Percentiles rank a stretch among this genome's conserved stretches.
Evolutionary conservation across 2,113 vertebrate species (phyloP).

Genomic region (Rhynchomys soricoides): DNA sequence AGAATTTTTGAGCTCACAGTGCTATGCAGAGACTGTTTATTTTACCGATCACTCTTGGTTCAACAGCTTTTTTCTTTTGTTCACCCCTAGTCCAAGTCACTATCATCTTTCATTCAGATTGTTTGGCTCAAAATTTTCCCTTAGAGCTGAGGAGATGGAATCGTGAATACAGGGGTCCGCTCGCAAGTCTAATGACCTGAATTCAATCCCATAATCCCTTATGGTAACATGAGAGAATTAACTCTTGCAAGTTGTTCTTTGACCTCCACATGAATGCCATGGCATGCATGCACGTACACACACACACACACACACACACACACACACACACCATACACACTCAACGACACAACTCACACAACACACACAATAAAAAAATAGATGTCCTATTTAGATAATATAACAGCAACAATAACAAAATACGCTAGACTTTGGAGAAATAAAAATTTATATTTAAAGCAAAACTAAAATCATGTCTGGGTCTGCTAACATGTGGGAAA

Average conservation of each 20-base stretch:
- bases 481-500: conserved; percentile 18
- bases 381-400: not conserved
- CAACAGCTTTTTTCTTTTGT: not conserved
- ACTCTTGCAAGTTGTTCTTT: not conserved
- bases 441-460: conserved; percentile 11
- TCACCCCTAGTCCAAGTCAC: not conserved
- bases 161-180: not conserved
- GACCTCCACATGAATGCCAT: not conserved
- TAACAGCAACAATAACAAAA: not conserved
- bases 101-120: not conserved
- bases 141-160: not conserved
- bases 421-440: not conserved
- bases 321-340: not conserved
- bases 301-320: not conserved
- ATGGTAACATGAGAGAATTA: not conserved
- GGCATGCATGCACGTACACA: not conserved
- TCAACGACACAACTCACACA: not conserved
- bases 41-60: not conserved
- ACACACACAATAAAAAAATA: conserved; percentile 21
- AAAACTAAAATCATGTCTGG: not conserved
- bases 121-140: not conserved
- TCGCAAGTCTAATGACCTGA: not conserved
- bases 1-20: not conserved
- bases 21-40: not conserved
- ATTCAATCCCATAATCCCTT: not conserved